phyloP scores from a whole-genome alignment of 2,888 invertebrate genomes.

The Rotaria sp. region DNA sequence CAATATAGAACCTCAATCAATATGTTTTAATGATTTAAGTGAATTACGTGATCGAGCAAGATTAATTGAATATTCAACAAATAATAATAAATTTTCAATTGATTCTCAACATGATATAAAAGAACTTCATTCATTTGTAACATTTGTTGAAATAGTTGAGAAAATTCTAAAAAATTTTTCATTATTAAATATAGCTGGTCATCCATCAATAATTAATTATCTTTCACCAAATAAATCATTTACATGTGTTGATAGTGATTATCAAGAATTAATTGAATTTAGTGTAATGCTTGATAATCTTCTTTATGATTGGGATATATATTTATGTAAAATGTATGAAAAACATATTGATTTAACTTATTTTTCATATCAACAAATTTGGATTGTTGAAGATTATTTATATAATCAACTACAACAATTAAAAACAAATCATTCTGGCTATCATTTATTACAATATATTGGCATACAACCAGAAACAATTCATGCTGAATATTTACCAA shows the following conservation, averaged over 20 bases:
- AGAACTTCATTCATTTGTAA: neutral
- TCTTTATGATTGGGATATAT: neutral
- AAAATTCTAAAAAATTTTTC: neutral
- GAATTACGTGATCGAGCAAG: conserved; percentile 28
- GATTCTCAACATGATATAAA: neutral
- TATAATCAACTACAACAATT: neutral
- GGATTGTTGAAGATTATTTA: conserved; percentile 1
- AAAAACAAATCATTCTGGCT: neutral
- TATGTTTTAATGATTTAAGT: conserved; percentile 22
- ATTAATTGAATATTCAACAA: conserved; percentile 28
- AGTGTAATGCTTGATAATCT: neutral
- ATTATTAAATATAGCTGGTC: neutral
- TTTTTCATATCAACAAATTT: conserved; percentile 19
- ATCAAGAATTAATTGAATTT: neutral
- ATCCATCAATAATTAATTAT: neutral
- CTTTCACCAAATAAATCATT: neutral
- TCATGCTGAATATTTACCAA: neutral
- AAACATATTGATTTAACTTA: conserved; percentile 26
- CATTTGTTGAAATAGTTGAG: neutral
- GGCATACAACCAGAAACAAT: neutral
- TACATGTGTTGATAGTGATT: neutral
- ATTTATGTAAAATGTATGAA: neutral
- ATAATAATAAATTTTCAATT: neutral
- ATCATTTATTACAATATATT: conserved; percentile 16
- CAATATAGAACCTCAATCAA: neutral